These are phyloP conservation scores for Allobates femoralis DNA, from an alignment of 2,797 vertebrate species.

Conservation along the genomic window DNA sequence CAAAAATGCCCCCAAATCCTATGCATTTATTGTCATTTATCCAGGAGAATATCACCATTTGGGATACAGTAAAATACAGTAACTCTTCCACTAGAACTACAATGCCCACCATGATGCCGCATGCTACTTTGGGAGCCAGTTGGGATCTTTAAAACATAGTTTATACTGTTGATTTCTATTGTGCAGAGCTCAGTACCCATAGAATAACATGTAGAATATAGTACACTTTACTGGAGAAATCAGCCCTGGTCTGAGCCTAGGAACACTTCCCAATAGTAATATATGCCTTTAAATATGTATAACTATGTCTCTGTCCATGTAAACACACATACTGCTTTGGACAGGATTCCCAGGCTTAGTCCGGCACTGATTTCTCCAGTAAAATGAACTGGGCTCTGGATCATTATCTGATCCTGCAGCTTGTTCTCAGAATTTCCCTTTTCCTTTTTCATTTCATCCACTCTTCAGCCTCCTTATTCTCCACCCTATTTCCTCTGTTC, in stretches of 20 bases:
- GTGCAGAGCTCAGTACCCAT: too few relatives aligned
- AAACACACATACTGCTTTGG: too few relatives aligned
- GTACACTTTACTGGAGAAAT: too few relatives aligned
- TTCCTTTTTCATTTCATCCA: slow-evolving; percentile 53
- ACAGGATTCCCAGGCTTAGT: slow-evolving; percentile 25
- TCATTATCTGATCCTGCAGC: too few relatives aligned
- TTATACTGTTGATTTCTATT: neutral
- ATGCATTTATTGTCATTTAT: neutral
- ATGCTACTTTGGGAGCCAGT: neutral
- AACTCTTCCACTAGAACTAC: neutral
- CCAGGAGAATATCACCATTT: neutral
- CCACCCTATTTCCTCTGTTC: slow-evolving; percentile 49
- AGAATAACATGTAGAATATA: too few relatives aligned
- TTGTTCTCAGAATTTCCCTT: slow-evolving; percentile 6
- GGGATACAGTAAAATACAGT: neutral
- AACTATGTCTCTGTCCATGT: too few relatives aligned
- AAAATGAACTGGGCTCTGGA: too few relatives aligned
- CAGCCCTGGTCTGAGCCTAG: too few relatives aligned
- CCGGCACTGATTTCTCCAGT: too few relatives aligned
- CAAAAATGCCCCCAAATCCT: neutral
- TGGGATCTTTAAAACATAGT: too few relatives aligned
- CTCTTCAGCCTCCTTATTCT: slow-evolving; percentile 54
- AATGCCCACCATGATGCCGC: neutral
- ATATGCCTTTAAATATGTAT: too few relatives aligned
- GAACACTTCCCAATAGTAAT: too few relatives aligned